These are phyloP conservation scores for Drosophila paracracens DNA, from an alignment of 2,888 invertebrate genomes.

Conservation along the genomic window DNA sequence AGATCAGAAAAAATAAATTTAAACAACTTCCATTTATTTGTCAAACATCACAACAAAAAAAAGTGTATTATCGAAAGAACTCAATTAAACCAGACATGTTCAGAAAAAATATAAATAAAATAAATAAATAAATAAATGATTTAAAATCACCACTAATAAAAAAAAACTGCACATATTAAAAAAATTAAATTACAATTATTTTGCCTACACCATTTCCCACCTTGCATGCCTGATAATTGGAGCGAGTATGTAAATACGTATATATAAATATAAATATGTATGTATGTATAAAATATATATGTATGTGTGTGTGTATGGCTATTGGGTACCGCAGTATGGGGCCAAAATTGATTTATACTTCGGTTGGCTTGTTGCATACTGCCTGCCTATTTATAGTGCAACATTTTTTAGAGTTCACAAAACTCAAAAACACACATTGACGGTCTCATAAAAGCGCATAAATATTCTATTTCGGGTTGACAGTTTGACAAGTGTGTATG, in stretches of 20 bases:
- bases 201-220: conserved; percentile 6
- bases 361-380: conserved; percentile 36
- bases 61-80: background rate
- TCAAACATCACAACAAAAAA: background rate
- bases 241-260: background rate
- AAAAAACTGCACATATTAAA: background rate
- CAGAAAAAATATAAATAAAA: background rate
- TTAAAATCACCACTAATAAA: no score
- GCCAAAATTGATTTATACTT: conserved; percentile 63
- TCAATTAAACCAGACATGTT: background rate
- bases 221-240: conserved; percentile 14
- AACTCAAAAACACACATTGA: conserved; percentile 39
- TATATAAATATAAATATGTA: no score
- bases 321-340: conserved; percentile 71
- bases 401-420: conserved; percentile 53
- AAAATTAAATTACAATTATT: background rate
- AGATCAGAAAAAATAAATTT: background rate
- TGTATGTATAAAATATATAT: background rate
- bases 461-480: conserved; percentile 74
- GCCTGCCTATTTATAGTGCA: conserved; percentile 38
- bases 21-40: background rate
- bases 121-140: background rate
- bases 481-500: conserved; percentile 74
- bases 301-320: background rate
- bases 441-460: conserved; percentile 62